Evolutionary conservation across 2,888 invertebrate genomes (phyloP).

Genomic region (Gortyna flavago): DNA sequence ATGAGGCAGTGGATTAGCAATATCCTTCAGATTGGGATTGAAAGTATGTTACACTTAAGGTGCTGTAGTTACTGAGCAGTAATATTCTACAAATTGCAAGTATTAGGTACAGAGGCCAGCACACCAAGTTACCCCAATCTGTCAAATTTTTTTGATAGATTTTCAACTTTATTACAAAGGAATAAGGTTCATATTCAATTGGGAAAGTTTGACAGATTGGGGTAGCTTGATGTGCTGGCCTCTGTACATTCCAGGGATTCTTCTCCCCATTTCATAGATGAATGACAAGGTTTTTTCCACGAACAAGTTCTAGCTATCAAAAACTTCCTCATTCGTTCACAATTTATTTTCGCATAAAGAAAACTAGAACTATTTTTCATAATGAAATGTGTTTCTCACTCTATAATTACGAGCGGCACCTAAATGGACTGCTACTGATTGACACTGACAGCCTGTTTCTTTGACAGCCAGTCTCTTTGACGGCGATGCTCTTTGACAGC

Average conservation of each 20-base stretch:
- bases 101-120: background rate
- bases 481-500: conserved; percentile 20
- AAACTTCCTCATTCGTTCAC: background rate
- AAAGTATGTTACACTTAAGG: too few species aligned
- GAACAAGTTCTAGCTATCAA: background rate
- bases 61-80: background rate
- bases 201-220: too few species aligned
- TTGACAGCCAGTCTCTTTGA: conserved; percentile 18
- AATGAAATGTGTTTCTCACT: conserved; percentile 39
- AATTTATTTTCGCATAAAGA: background rate
- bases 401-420: conserved; percentile 42
- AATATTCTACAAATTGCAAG: background rate
- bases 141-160: too few species aligned
- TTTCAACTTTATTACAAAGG: too few species aligned
- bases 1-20: too few species aligned
- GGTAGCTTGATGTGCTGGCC: too few species aligned
- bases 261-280: background rate
- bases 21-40: too few species aligned
- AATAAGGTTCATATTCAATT: too few species aligned
- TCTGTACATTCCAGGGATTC: background rate
- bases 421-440: conserved; percentile 45
- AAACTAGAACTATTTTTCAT: conserved; percentile 3
- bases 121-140: too few species aligned
- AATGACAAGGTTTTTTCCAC: background rate
- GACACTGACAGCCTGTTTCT: conserved; percentile 34